Conservation (phyloP, 2,888 invertebrate genomes). For the Pseudoips prasinana region DNA sequence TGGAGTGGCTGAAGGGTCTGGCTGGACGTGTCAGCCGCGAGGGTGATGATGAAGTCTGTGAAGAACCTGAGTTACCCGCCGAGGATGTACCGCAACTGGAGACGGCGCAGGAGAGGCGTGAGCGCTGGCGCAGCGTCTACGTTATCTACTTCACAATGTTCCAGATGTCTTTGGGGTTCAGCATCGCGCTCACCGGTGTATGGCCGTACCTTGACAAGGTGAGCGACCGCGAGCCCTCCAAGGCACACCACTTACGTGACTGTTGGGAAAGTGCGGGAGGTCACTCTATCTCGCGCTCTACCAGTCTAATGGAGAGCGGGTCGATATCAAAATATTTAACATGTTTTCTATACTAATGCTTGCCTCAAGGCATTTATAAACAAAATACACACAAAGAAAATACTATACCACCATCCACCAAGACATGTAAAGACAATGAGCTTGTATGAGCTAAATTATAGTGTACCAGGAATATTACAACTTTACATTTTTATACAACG, state of each 20-base stretch:
- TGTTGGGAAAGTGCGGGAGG: background rate
- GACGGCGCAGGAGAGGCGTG: conserved; percentile 83
- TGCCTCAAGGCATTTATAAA: too few relatives aligned
- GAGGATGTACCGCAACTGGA: conserved; percentile 73
- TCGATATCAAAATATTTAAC: too few relatives aligned
- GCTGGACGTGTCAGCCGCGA: conserved; percentile 31
- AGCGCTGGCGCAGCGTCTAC: conserved; percentile 90
- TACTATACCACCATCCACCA: too few relatives aligned
- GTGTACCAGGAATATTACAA: too few relatives aligned
- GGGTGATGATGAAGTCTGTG: conserved; percentile 10
- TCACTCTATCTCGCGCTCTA: too few relatives aligned
- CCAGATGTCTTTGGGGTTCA: conserved; percentile 93
- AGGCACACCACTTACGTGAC: background rate
- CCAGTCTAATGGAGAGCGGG: too few relatives aligned
- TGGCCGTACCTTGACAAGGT: conserved; percentile 95
- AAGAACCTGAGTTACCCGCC: conserved; percentile 8
- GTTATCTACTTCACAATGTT: conserved; percentile 95
- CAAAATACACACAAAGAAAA: too few relatives aligned
- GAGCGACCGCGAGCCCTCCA: conserved; percentile 24
- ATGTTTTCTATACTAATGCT: too few relatives aligned
- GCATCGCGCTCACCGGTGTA: conserved; percentile 92
- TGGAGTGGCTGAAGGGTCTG: conserved; percentile 58
- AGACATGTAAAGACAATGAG: too few relatives aligned
- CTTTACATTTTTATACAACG: too few relatives aligned
- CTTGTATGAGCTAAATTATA: too few relatives aligned